Evolutionary conservation across 2,113 vertebrate genomes (phyloP), one percentile per base, ranked within the genome.

Genomic region (Poeciliopsis occidentalis): DNA sequence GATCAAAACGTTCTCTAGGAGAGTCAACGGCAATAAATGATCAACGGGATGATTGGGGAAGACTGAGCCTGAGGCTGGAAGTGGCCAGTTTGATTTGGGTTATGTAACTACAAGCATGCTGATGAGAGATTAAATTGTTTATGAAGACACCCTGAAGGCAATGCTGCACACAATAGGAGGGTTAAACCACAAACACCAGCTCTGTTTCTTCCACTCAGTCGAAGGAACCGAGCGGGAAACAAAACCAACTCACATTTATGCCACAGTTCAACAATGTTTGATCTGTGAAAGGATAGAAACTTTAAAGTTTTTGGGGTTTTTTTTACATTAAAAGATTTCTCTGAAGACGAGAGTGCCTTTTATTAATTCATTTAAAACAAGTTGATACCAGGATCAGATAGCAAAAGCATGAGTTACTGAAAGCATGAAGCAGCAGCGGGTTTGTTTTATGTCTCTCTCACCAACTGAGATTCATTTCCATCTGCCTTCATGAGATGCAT

Each of bases 91-190:
- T 47, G 4, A 26, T 26, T 19, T 41, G 22, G 61, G 30, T 90
- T 90, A 84, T 70, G 51, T 79, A 88, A 88, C 67, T 47, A 1
- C 7, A 19, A 80, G 64, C 4, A n/a, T 5, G 60, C 34, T 79
- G 82, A 76, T 71, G 69, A 75, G 62, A 72, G 78, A 85, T 8
- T 85, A 80, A 65, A 44, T 26, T 29, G 71, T 77, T 82, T 69
- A 67, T 54, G 60, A 80, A 67, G 73, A 82, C 65, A 66, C 76
- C 60, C 79, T 75, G 69, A 79, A 81, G 85, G 75, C 81, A 30
- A 68, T 39, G 12, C 31, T 63, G 13, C 62, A 79, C 32, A 67
- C 30, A 74, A 30, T 57, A 24, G 24, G 24, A 57, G 7, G 51
- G 51, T 57, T 63, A 31, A 64, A 66, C 76, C 2, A 57, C 29